A percentile compares a stretch with the other conserved stretches of the same genome.
Conservation (phyloP, 2,113 vertebrate genomes). For the Centropus unirufus region DNA sequence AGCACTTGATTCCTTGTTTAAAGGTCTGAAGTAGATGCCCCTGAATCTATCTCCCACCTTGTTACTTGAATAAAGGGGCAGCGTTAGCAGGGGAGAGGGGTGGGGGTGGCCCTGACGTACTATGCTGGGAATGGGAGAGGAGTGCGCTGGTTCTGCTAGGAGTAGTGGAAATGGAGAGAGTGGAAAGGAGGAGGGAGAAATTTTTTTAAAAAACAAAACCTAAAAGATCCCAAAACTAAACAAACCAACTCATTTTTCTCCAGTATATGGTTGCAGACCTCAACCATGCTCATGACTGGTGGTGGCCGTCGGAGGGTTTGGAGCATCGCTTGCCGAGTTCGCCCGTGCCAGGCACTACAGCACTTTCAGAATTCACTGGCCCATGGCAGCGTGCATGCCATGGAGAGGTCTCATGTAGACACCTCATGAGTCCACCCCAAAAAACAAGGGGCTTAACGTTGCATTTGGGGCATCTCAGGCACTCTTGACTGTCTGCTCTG, state of each 20-base stretch:
- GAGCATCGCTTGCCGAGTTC: accelerated
- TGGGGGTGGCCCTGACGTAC: background rate
- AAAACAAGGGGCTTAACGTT: background rate
- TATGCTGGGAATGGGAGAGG: background rate
- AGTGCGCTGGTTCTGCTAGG: background rate
- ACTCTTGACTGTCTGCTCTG: background rate
- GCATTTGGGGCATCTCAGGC: background rate
- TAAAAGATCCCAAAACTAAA: no score
- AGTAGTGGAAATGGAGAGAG: background rate
- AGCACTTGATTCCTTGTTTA: background rate
- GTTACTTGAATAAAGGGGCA: background rate
- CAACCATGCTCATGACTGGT: accelerated
- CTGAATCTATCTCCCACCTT: background rate
- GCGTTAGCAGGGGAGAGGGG: background rate
- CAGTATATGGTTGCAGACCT: background rate
- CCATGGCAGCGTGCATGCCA: accelerated
- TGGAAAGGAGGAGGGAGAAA: background rate
- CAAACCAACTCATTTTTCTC: background rate
- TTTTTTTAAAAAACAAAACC: no score
- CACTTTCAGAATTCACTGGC: background rate
- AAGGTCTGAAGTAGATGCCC: background rate
- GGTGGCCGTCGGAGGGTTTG: background rate
- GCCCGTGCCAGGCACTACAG: background rate
- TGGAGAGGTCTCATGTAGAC: background rate
- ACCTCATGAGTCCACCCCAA: accelerated